phyloP scores from a whole-genome alignment of 2,797 vertebrate species.

The Labroides dimidiatus region DNA sequence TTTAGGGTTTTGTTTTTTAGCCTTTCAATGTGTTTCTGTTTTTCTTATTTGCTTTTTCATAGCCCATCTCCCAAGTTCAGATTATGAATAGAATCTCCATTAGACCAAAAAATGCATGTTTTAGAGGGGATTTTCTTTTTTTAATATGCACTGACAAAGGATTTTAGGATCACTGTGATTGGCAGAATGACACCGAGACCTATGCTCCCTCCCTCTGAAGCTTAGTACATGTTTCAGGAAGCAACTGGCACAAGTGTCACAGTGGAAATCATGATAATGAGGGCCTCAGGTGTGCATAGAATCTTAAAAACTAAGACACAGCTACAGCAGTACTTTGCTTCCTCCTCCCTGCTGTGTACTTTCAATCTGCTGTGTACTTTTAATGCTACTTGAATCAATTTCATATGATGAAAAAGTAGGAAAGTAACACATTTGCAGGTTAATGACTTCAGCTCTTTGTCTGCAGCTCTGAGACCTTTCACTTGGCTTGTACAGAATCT shows the following conservation, averaged over 20 bases:
- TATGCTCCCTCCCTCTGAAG: neutral
- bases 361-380: constrained; percentile 10
- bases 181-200: constrained; percentile 21
- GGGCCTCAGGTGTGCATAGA: constrained; percentile 8
- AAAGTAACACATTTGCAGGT: constrained; percentile 35
- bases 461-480: constrained; percentile 25
- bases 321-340: neutral
- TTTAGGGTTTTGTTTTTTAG: constrained; percentile 19
- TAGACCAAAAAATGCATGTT: neutral
- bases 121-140: constrained; percentile 11
- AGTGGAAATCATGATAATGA: constrained; percentile 47
- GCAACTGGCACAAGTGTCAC: constrained; percentile 29
- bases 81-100: neutral
- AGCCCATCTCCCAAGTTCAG: neutral
- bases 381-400: constrained; percentile 3
- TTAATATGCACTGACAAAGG: constrained; percentile 2
- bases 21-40: neutral
- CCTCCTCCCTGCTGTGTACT: constrained; percentile 2
- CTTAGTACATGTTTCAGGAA: constrained; percentile 17
- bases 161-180: constrained; percentile 35
- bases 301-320: constrained; percentile 10
- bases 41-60: neutral
- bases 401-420: constrained; percentile 27
- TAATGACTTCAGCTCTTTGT: constrained; percentile 25
- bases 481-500: constrained; percentile 19